These are phyloP conservation scores for Chloroceryle inda DNA, from an alignment of 2,797 vertebrate genomes.

Conservation along the genomic window DNA sequence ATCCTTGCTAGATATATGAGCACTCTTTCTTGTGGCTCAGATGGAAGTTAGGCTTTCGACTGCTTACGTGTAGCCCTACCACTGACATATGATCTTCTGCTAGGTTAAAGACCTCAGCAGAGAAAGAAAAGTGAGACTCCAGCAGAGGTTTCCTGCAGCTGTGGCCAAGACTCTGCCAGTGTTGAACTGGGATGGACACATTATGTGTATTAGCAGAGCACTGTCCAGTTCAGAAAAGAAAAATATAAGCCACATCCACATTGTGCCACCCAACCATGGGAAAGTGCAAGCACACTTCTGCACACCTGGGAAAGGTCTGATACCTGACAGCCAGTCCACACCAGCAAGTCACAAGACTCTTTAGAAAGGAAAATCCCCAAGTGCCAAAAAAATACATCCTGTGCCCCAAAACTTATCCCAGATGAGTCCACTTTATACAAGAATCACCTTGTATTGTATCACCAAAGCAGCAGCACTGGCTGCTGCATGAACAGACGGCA, in stretches of 20 bases:
- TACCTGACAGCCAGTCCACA: neutral
- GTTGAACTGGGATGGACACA: accelerated
- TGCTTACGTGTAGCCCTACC: neutral
- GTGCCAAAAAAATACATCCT: neutral
- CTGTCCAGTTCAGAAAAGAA: neutral
- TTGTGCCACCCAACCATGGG: accelerated
- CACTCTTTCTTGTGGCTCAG: neutral
- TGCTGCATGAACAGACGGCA: neutral
- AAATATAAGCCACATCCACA: neutral
- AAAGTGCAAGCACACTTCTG: neutral
- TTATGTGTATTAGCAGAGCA: accelerated
- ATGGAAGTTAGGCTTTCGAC: neutral
- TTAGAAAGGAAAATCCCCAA: neutral
- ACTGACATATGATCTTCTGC: neutral
- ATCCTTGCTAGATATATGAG: neutral
- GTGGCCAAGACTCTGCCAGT: neutral
- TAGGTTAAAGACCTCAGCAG: neutral
- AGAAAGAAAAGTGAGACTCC: neutral
- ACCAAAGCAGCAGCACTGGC: neutral
- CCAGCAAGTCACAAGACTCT: neutral
- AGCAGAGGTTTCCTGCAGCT: neutral
- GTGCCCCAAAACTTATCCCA: neutral
- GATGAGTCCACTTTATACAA: slow-evolving; percentile 1
- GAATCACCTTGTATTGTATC: neutral
- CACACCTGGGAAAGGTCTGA: neutral